Percentiles rank a stretch among this genome's conserved stretches.
Conservation (phyloP, 2,797 vertebrate species). For the Leptodactylus fallax region DNA sequence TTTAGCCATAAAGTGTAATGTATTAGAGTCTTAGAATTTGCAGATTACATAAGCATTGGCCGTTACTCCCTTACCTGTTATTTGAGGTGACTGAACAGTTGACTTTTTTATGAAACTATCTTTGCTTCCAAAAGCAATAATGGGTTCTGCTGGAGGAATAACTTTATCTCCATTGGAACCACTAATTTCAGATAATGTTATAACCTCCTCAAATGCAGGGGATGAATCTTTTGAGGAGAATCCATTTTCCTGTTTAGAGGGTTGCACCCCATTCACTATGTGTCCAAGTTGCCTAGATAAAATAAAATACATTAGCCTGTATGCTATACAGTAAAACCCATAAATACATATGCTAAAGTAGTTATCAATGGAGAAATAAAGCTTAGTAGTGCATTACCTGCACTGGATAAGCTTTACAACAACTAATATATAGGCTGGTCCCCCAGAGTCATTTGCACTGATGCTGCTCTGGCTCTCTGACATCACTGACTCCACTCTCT, state of each 20-base stretch:
- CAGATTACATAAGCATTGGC: too few relatives aligned
- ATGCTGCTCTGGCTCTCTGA: too few relatives aligned
- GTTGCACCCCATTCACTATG: conserved; percentile 87
- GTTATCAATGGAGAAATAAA: too few relatives aligned
- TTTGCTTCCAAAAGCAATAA: conserved; percentile 86
- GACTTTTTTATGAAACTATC: conserved; percentile 92
- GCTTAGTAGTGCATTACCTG: too few relatives aligned
- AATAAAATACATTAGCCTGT: background rate
- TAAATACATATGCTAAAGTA: background rate
- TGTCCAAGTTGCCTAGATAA: conserved; percentile 68
- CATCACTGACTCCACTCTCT: too few relatives aligned
- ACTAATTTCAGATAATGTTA: conserved; percentile 80
- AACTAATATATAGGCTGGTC: too few relatives aligned
- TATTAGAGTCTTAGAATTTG: too few relatives aligned
- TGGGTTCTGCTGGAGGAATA: conserved; percentile 75
- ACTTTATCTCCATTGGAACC: conserved; percentile 73
- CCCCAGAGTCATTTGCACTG: too few relatives aligned
- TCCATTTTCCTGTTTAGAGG: conserved; percentile 87
- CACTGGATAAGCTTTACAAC: too few relatives aligned
- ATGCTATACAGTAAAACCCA: too few relatives aligned
- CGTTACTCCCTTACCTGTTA: conserved; percentile 86
- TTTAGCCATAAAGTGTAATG: too few relatives aligned
- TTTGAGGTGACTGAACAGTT: conserved; percentile 88
- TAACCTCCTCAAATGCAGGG: conserved; percentile 75
- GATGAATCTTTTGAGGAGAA: conserved; percentile 78